phyloP scores from a whole-genome alignment of 1,140 invertebrate genomes.

The Tyrophagus putrescentiae region DNA sequence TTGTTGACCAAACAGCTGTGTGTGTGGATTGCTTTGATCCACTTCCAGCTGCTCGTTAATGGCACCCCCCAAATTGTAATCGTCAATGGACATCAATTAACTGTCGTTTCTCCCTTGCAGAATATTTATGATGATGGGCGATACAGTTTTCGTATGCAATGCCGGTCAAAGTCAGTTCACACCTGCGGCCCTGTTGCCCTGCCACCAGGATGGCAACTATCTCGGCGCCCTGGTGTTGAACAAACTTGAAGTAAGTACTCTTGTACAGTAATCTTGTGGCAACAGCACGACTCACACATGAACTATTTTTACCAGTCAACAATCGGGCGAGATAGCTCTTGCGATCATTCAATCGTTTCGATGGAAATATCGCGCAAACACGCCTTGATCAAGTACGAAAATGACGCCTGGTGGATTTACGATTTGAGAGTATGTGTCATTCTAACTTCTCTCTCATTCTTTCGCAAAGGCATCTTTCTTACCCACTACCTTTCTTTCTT shows the following conservation, averaged over 20 bases:
- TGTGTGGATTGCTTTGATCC: too few relatives aligned
- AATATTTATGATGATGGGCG: not conserved
- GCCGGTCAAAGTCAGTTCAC: not conserved
- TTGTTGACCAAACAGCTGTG: too few relatives aligned
- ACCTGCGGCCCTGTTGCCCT: not conserved
- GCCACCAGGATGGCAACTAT: not conserved
- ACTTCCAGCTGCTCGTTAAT: too few relatives aligned
- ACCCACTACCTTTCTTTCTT: not conserved
- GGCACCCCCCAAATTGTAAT: too few relatives aligned
- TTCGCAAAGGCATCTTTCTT: not conserved
- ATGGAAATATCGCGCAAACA: slow-evolving; percentile 6
- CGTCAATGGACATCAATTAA: too few relatives aligned
- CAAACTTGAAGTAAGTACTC: not conserved
- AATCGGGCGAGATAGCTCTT: slow-evolving; percentile 9
- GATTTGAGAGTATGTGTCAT: not conserved
- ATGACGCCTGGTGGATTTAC: not conserved
- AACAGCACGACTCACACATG: not conserved
- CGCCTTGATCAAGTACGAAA: not conserved
- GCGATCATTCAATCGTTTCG: not conserved
- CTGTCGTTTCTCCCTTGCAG: too few relatives aligned
- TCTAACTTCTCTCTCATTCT: not conserved
- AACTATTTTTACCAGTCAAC: not conserved
- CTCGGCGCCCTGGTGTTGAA: not conserved
- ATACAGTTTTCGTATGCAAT: not conserved
- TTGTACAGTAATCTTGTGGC: not conserved